These are phyloP conservation scores for Muscicapa comitata DNA, from an alignment of 2,797 vertebrate genomes.

Conservation along the genomic window DNA sequence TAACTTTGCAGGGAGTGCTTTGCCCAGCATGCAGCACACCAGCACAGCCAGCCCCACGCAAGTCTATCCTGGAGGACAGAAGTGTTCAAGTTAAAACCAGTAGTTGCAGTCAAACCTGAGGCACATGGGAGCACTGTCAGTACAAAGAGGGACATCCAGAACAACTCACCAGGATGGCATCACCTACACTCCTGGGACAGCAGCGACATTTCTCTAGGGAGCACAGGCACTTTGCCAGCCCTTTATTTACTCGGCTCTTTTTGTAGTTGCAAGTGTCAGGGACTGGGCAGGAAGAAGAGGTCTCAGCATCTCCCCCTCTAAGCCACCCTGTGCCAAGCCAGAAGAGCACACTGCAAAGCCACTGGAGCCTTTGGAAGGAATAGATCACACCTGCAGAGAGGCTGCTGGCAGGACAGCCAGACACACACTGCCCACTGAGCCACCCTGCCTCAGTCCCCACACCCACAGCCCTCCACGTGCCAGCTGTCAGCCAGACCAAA, in stretches of 20 bases:
- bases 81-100: fast-evolving
- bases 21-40: neutral
- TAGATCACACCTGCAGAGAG: neutral
- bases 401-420: neutral
- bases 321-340: fast-evolving
- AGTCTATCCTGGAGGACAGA: neutral
- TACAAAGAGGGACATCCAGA: neutral
- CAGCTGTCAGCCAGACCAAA: neutral
- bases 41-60: neutral
- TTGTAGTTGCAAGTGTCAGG: neutral
- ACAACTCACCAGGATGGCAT: neutral
- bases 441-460: fast-evolving
- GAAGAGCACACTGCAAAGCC: fast-evolving
- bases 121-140: neutral
- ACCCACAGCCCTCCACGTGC: fast-evolving
- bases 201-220: neutral
- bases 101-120: neutral
- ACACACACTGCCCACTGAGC: fast-evolving
- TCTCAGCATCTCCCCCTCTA: neutral
- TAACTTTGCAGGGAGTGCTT: neutral
- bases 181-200: neutral
- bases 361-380: neutral
- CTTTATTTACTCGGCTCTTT: neutral
- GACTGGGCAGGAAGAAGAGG: neutral
- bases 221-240: neutral